phyloP scores from a whole-genome alignment of 2,113 vertebrate species.

The Actenoides hombroni region DNA sequence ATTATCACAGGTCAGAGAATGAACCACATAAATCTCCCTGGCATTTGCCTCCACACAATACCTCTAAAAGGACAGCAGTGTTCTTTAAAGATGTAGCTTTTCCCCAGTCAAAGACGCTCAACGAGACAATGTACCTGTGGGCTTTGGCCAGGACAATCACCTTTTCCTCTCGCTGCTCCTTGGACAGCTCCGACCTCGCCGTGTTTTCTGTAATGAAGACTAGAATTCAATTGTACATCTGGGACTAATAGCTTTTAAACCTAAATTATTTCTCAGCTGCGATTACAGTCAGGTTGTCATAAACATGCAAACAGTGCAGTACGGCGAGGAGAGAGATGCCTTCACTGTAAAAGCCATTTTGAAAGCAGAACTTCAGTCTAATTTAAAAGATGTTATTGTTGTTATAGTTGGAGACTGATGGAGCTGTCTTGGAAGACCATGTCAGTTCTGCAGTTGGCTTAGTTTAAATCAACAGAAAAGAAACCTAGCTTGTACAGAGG shows the following conservation, averaged over 20 bases:
- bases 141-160: conserved; percentile 46
- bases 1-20: conserved; percentile 60
- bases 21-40: conserved; percentile 26
- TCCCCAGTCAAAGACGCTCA: background rate
- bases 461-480: background rate
- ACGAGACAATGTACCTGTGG: conserved; percentile 11
- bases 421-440: background rate
- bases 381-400: conserved; percentile 15
- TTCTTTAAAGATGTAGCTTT: conserved; percentile 36
- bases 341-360: conserved; percentile 15
- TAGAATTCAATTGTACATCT: conserved; percentile 52
- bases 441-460: conserved; percentile 22
- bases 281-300: conserved; percentile 28
- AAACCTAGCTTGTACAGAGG: background rate
- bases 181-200: background rate
- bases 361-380: conserved; percentile 16
- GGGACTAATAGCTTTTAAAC: conserved; percentile 37
- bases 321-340: background rate
- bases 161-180: conserved; percentile 13
- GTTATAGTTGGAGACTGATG: background rate
- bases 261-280: conserved; percentile 37
- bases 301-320: background rate
- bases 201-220: conserved; percentile 39
- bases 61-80: background rate
- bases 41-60: conserved; percentile 16